These are phyloP conservation scores for Meriones unguiculatus DNA, from an alignment of 2,113 vertebrate genomes.

Conservation along the genomic window DNA sequence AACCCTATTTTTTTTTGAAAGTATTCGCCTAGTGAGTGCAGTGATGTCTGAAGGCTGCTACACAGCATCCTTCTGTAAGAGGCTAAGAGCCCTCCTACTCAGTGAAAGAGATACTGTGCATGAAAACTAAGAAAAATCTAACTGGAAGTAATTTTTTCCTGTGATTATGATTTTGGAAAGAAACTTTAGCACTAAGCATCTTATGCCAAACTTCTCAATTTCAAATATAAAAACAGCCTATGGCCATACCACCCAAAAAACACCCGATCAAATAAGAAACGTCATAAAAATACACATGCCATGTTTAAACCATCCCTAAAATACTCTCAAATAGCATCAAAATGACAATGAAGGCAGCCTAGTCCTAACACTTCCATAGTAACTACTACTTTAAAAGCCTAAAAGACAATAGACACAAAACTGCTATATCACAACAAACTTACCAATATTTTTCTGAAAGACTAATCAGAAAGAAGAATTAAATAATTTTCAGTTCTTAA, in stretches of 20 bases:
- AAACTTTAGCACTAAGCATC: slow-evolving; percentile 51
- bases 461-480: slow-evolving; percentile 51
- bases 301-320: slow-evolving; percentile 36
- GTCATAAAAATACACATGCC: slow-evolving; percentile 41
- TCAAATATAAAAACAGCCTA: slow-evolving; percentile 47
- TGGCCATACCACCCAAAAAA: background rate
- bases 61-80: slow-evolving; percentile 40
- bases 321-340: slow-evolving; percentile 27
- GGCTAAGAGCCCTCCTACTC: background rate
- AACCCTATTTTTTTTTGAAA: background rate
- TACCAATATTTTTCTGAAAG: slow-evolving; percentile 41
- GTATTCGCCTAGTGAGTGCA: background rate
- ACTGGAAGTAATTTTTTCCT: background rate
- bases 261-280: slow-evolving; percentile 27
- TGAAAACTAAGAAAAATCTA: slow-evolving; percentile 55
- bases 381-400: slow-evolving; percentile 41
- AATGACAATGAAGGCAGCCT: slow-evolving; percentile 8
- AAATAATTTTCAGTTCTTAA: slow-evolving; percentile 68
- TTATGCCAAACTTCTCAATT: slow-evolving; percentile 40
- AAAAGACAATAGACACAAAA: slow-evolving; percentile 57
- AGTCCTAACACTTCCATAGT: background rate
- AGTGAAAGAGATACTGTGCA: background rate
- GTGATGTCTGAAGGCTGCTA: background rate
- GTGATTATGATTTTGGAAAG: background rate
- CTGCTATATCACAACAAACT: slow-evolving; percentile 46